Conservation (phyloP, 2,113 vertebrate genomes). For the Pipra filicauda region DNA sequence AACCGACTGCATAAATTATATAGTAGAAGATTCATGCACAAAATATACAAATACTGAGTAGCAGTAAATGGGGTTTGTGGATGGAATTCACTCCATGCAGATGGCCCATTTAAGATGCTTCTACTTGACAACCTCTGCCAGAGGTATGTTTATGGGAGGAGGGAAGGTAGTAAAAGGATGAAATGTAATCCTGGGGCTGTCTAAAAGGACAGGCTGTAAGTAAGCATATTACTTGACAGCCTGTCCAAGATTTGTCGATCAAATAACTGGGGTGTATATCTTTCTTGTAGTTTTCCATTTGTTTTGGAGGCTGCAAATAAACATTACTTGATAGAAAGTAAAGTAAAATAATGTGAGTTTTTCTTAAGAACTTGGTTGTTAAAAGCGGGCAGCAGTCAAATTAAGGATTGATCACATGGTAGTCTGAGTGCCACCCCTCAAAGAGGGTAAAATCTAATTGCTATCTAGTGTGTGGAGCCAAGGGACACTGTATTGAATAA, state of each 20-base stretch:
- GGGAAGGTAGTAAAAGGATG: background rate
- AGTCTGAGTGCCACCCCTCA: background rate
- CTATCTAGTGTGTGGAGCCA: background rate
- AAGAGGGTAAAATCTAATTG: background rate
- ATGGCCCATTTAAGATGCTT: conserved; percentile 7
- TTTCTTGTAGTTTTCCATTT: background rate
- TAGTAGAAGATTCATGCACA: conserved; percentile 2
- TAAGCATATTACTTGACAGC: background rate
- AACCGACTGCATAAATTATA: conserved; percentile 43
- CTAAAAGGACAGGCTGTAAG: background rate
- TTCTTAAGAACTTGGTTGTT: background rate
- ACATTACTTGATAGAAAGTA: background rate
- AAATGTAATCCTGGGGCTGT: background rate
- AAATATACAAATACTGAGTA: conserved; percentile 30
- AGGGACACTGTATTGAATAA: background rate
- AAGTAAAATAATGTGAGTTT: background rate
- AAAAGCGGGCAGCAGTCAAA: background rate
- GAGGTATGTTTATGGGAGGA: background rate
- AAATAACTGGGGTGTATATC: background rate
- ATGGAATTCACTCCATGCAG: conserved; percentile 12
- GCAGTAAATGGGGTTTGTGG: conserved; percentile 16
- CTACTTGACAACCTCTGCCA: background rate
- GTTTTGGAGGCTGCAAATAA: background rate
- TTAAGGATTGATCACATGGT: background rate
- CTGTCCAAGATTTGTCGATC: background rate